Base-by-base conservation (phyloP, 2,113 vertebrate genomes). In the Pygoscelis antarcticus region DNA sequence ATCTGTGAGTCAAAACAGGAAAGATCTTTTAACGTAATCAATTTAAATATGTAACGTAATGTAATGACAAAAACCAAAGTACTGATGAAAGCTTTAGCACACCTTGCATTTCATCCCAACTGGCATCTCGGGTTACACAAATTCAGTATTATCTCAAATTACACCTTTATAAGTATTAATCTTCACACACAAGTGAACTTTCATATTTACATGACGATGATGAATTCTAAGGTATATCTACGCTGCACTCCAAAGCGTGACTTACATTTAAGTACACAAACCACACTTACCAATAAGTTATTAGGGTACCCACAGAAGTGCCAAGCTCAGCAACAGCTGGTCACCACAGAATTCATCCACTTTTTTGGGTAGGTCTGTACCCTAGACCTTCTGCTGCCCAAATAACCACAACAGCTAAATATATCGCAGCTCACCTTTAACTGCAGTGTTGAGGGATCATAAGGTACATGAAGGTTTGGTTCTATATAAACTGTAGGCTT, bases 371-470 rank as follows among this genome's bases (percentile, higher is more conserved):
- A 44, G 46, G 18, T 34, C 61, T 18, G 57, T 29, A 3, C 47
- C 14, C 52, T 8, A 8, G 30, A 16, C 19, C 51, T 30, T 6
- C 55, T 57, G 51, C 86, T 83, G 69, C 91, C 86, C 44, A 30
- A 10, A 2, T 1, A 29, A 34, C 64, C 44, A 14, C 44, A 19
- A 13, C 36, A 44, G n/a, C 60, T 13, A 30, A 10, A 12, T 2
- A 2, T 3, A 22, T 2, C 4, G 0, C 60, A 23, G 76, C 34
- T 8, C 46, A 3, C 55, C 66, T 44, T 3, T 2, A 42, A 5
- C 47, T 5, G 5, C 0, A 2, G 2, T 2, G 38, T 0, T 10
- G 65, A 34, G 57, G 29, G 52, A 16, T 1, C 2, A 0, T 1
- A 1, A n/a, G 44, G 3, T 1, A 11, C 42, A 10, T 42, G 3